phyloP scores from a whole-genome alignment of 2,797 vertebrate species.

The Liasis olivaceus region DNA sequence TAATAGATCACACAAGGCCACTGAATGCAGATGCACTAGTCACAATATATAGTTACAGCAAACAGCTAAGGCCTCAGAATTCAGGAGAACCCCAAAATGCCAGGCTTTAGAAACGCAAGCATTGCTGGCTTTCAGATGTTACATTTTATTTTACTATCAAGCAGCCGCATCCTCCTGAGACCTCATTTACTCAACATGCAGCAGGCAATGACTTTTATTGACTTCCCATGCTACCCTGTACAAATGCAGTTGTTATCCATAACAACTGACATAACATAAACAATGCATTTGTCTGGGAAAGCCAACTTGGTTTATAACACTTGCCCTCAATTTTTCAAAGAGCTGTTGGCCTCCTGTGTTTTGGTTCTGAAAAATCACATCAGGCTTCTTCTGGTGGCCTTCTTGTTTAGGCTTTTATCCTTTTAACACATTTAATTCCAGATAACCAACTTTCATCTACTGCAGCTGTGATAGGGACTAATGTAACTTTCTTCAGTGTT shows the following conservation, averaged over 20 bases:
- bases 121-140: neutral
- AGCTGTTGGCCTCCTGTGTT: neutral
- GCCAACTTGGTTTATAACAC: neutral
- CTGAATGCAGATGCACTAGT: neutral
- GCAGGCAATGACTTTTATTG: neutral
- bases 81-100: neutral
- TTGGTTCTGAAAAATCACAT: neutral
- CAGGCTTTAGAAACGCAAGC: neutral
- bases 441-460: slow-evolving; percentile 6
- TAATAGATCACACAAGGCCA: neutral
- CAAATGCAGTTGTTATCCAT: neutral
- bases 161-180: neutral
- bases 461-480: neutral
- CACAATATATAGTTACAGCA: neutral
- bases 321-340: neutral
- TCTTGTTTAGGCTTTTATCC: neutral
- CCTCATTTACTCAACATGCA: neutral
- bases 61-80: neutral
- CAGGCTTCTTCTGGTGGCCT: neutral
- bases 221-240: neutral
- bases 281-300: neutral
- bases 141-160: neutral
- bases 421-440: neutral
- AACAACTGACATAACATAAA: neutral
- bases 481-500: slow-evolving; percentile 1